Base-by-base conservation (phyloP, 2,797 vertebrate genomes). In the Miichthys miiuy region DNA sequence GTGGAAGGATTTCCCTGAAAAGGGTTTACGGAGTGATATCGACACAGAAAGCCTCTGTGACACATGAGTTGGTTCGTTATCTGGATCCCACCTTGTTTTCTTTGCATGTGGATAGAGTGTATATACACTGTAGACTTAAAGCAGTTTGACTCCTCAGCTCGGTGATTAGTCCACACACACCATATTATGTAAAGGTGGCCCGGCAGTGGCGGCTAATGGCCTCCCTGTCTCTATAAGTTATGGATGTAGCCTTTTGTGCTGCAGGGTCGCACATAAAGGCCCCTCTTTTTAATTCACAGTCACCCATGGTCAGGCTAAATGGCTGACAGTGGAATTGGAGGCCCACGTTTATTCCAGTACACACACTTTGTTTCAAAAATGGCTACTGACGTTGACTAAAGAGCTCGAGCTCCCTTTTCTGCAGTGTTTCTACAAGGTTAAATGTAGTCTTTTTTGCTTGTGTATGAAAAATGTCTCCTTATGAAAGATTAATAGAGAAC, bases 181-280 rank as follows among this genome's bases (percentile, higher is more conserved):
- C 83, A 77, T 92, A 94, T 95, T 95, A 95, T 95, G 94, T 94
- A 95, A 95, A 95, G 94, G 93, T 94, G 94, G 91, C 90, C 88
- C 54, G 76, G 85, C 91, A 80, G 85, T 86, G 85, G 87, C 30
- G 27, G 92, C 90, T 95, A 95, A 96, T 95, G 92, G 94, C 90
- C 87, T 84, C 66, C 84, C 92, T 95, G 94, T 94, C 94, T 92
- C 79, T 80, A 65, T 95, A 95, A 95, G 93, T 96, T 96, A 96
- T 95, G 92, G 93, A 89, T 94, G 93, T 93, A 93, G 93, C 94
- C 94, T 95, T 94, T 94, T 92, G 93, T 95, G 93, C 94, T 86
- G 92, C 85, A 84, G 93, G 94, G 94, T 95, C 90, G 85, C 91
- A 93, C 94, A 96, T 96, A 95, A 95, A 95, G 94, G 91, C 92